Evolutionary conservation across 2,113 vertebrate species (phyloP).

Genomic region (Cyprinodon variegatus): DNA sequence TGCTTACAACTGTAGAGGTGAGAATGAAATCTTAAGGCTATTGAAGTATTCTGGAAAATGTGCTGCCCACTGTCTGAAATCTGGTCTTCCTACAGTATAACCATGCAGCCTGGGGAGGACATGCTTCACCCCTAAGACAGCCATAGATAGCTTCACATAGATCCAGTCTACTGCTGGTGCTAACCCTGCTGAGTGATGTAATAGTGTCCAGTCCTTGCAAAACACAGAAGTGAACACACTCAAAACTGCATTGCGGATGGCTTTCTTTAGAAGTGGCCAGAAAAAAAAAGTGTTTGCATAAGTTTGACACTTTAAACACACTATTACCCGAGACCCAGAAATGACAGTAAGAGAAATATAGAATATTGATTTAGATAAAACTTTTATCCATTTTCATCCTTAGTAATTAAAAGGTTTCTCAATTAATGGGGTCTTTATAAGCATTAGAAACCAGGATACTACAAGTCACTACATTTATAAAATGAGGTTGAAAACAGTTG

Average conservation of each 20-base stretch:
- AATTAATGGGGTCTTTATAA: background rate
- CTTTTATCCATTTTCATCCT: background rate
- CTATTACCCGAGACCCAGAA: no score
- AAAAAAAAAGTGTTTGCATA: background rate
- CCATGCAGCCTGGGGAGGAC: no score
- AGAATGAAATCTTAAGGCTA: background rate
- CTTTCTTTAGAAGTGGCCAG: background rate
- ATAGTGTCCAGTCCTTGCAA: background rate
- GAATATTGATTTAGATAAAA: background rate
- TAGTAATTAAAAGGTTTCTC: background rate
- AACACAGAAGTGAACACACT: background rate
- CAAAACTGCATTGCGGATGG: background rate
- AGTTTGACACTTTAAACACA: background rate
- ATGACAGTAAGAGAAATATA: background rate
- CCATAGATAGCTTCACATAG: no score
- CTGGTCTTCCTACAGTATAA: background rate
- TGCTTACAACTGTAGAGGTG: background rate
- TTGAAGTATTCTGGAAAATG: background rate
- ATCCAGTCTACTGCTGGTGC: background rate
- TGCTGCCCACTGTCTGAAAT: background rate
- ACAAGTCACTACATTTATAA: no score
- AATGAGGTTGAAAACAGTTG: no score
- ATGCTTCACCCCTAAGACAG: no score
- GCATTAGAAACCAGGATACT: no score
- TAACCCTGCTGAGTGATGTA: no score